Evolutionary conservation across 2,888 invertebrate genomes (phyloP), one percentile per base, ranked within the genome.

Genomic region (Dinocampus coccinellae): DNA sequence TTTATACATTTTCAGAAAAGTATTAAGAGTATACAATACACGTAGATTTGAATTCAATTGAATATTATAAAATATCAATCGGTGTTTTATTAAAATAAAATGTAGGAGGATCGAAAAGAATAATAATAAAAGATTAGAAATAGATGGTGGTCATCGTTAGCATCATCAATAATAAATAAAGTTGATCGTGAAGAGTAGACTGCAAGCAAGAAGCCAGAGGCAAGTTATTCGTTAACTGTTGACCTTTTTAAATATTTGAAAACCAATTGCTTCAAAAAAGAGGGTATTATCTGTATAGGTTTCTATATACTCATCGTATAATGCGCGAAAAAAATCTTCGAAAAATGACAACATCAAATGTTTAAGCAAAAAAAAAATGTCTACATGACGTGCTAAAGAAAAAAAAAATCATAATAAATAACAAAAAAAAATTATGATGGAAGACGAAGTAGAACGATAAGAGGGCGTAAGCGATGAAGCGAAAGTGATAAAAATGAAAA

Each of bases 201-300:
- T 9, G 39, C 7, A 22, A 13, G 60, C 60, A 22, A 4, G 22
- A 42, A 13, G n/a, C 64, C 52, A 10, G 64, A 33, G 34, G 52
- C 47, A 62, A 62, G 33, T 64, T 64, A 26, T 53, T 52, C 47
- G 9, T 52, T n/a, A 22, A 29, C 29, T 3, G 52, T 64, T 20
- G 52, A 64, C 47, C 11, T 13, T 33, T 52, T 64, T 70, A 58
- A 47, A 70, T 70, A 70, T 70, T 70, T 60, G 65, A 70, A 57
- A 70, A 65, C 70, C 70, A 70, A 70, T 70, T 64, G 64, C 70
- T 70, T 65, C 58, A 34, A 58, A 65, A 47, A 64, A 57, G 42
- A 64, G 42, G 33, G 42, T 47, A 47, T 39, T n/a, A 3, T 39
- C 11, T n/a, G n/a, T 39, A 39, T 39, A 39, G 53, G 55, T n/a